Percentiles rank a stretch among this genome's conserved stretches.
phyloP scores from a whole-genome alignment of 2,113 vertebrate genomes.

The Cyprinodon variegatus region DNA sequence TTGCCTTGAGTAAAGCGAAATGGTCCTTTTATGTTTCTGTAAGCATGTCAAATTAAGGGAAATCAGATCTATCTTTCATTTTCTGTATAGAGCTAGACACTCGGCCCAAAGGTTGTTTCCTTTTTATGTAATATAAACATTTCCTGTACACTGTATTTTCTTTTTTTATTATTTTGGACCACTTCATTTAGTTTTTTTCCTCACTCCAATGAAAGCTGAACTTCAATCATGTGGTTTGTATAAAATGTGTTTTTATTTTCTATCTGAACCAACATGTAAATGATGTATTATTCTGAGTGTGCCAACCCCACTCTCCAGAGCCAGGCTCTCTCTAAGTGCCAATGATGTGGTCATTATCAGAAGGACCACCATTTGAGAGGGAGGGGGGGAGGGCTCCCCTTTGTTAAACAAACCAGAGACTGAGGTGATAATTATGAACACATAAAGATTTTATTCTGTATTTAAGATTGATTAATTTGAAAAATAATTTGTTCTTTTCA shows the following conservation, averaged over 20 bases:
- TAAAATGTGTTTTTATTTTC: constrained; percentile 67
- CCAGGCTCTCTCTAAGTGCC: constrained; percentile 83
- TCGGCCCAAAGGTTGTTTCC: constrained; percentile 36
- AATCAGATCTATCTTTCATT: constrained; percentile 40
- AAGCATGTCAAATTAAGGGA: constrained; percentile 21
- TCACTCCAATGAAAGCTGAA: constrained; percentile 65
- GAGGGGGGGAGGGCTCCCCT: constrained; percentile 45
- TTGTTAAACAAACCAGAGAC: constrained; percentile 74
- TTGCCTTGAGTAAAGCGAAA: constrained; percentile 55
- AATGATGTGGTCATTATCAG: constrained; percentile 77
- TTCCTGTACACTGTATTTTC: constrained; percentile 68
- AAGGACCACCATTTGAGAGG: constrained; percentile 63
- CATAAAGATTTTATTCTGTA: constrained; percentile 80
- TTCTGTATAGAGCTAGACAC: constrained; percentile 51
- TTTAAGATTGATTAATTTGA: constrained; percentile 79
- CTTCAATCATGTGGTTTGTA: constrained; percentile 76
- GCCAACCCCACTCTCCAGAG: constrained; percentile 82
- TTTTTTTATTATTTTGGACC: constrained; percentile 59
- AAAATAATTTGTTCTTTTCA: constrained; percentile 75
- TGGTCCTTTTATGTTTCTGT: constrained; percentile 13
- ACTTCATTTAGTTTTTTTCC: constrained; percentile 64
- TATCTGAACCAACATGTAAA: constrained; percentile 81
- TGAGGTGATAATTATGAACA: constrained; percentile 74
- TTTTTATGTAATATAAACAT: constrained; percentile 47
- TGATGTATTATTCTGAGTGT: constrained; percentile 83